Evolutionary conservation across 2,888 invertebrate genomes (phyloP), one percentile per base, ranked within the genome.

Genomic region (Nemurella pictetii): DNA sequence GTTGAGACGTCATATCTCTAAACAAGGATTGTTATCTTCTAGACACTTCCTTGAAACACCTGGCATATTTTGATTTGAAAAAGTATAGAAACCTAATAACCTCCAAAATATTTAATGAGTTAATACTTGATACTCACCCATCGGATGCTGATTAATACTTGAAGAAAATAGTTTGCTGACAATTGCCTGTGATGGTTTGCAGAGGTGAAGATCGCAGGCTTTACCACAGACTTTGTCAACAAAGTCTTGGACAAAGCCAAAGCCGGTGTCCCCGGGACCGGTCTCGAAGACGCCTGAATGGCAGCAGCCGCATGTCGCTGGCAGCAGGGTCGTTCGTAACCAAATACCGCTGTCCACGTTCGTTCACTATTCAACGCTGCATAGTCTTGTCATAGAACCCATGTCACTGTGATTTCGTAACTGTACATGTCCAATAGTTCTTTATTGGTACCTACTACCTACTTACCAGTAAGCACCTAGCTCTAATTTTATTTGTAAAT

Each of bases 221-320:
- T 95, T 88, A 96, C 98, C 81, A 97, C 98, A 15, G 98, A 98
- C 88, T 98, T 96, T 90, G 98, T 99, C 74, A 98, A 98, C 90
- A 95, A 94, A 91, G 95, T 98, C 85, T 91, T 98, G 90, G 97
- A 97, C 86, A 97, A 96, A 90, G 95, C 98, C 84, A 96, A 94
- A 90, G 91, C 93, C 86, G 98, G 97, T 36, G 94, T 95, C 89
- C 93, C 94, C 84, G 94, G 94, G 88, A 95, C 96, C 87, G 96
- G 96, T 84, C 91, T 96, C 87, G 94, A 95, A 88, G 96, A 96
- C 87, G 91, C 95, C 88, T 93, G 55, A 55, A 20, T 20, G 15
- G 9, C 15, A 12, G 55, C 55, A 12, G 55, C 55, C 20, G 55
- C 55, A 55, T n/a, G 55, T 20, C 3, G 55, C 5, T 55, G 20